A percentile compares a stretch with the other conserved stretches of the same genome.
Conservation (phyloP, 1,140 invertebrate genomes). For the Drosophila micromelanica region DNA sequence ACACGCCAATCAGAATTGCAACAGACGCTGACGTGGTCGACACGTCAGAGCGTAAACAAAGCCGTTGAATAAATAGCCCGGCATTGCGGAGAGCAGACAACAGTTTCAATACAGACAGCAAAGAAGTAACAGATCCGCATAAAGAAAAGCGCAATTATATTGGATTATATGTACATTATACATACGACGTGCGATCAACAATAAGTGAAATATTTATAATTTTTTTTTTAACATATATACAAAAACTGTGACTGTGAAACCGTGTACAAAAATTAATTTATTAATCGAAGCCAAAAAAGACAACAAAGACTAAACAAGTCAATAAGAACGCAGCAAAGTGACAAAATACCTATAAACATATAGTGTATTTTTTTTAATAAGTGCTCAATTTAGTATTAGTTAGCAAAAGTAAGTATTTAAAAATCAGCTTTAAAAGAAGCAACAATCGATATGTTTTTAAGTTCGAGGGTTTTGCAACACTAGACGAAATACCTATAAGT, state of each 20-base stretch:
- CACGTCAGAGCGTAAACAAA: constrained; percentile 60
- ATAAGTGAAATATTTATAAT: constrained; percentile 36
- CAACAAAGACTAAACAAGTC: constrained; percentile 63
- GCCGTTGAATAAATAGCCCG: constrained; percentile 67
- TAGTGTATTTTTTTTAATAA: constrained; percentile 37
- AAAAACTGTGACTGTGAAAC: constrained; percentile 56
- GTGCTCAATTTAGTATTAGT: constrained; percentile 51
- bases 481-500: constrained; percentile 48
- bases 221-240: constrained; percentile 21
- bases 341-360: constrained; percentile 40
- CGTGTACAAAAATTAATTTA: constrained; percentile 43
- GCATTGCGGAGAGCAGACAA: constrained; percentile 49
- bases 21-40: constrained; percentile 63
- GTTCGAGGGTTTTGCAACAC: constrained; percentile 47
- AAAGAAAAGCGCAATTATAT: constrained; percentile 39
- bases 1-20: constrained; percentile 56
- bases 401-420: constrained; percentile 74
- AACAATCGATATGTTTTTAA: constrained; percentile 32
- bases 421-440: constrained; percentile 19
- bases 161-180: constrained; percentile 32
- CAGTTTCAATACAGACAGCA: constrained; percentile 73
- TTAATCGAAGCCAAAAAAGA: constrained; percentile 62
- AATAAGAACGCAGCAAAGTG: constrained; percentile 52
- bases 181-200: constrained; percentile 34
- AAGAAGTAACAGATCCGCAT: constrained; percentile 61